Conservation (phyloP, 2,113 vertebrate genomes). For the Ibidorhyncha struthersii region DNA sequence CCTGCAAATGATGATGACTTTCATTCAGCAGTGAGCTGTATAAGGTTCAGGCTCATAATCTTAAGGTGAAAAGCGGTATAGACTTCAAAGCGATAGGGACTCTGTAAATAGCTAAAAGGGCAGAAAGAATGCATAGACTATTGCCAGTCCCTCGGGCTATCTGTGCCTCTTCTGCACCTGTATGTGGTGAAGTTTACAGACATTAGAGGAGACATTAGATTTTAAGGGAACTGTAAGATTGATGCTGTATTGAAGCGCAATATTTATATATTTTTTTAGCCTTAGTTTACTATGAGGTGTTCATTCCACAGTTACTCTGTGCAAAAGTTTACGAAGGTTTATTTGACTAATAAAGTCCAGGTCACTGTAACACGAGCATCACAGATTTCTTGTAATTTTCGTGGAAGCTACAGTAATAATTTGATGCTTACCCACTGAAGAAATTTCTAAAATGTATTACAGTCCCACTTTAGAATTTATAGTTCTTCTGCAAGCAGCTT, state of each 20-base stretch:
- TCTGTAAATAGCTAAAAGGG: not conserved
- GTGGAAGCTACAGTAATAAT: not conserved
- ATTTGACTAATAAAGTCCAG: not conserved
- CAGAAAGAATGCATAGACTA: not conserved
- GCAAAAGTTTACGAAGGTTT: not conserved
- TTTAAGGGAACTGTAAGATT: not conserved
- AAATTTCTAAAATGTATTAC: not conserved
- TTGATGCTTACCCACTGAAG: not conserved
- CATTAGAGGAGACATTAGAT: not conserved
- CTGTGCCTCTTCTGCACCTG: not conserved
- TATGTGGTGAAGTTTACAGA: not conserved
- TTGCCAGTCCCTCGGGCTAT: not conserved
- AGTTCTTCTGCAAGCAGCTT: not conserved
- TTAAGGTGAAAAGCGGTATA: not conserved
- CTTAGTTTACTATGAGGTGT: not conserved
- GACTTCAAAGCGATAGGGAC: conserved; percentile 43
- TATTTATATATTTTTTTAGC: not conserved
- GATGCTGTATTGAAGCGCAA: not conserved
- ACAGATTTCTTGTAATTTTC: not conserved
- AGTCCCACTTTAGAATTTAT: not conserved
- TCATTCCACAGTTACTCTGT: not conserved
- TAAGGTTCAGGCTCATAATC: not conserved
- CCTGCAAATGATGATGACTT: not conserved
- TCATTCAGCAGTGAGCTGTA: not conserved
- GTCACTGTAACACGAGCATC: not conserved